Base-by-base conservation (phyloP, 1,140 invertebrate species). In the Panagrolaimus sp. region DNA sequence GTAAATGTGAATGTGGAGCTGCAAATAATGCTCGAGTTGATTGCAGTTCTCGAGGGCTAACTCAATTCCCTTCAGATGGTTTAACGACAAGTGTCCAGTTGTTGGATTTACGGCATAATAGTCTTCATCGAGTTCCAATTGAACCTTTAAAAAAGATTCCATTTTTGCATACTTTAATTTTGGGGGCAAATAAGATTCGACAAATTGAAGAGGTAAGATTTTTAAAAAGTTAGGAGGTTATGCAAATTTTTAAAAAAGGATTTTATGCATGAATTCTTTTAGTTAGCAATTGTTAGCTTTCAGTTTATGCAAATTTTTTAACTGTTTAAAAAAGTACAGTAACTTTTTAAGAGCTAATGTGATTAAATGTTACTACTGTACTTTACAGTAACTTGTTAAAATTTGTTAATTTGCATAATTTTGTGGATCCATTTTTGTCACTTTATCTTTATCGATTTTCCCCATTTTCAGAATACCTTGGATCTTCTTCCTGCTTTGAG, bases 381-480 rank as follows among this genome's bases (percentile, higher is more conserved):
- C n/a, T n/a, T n/a, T n/a, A n/a, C n/a, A n/a, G n/a, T n/a, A n/a
- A n/a, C n/a, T n/a, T n/a, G n/a, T n/a, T n/a, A n/a, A n/a, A n/a
- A n/a, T n/a, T n/a, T n/a, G n/a, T n/a, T n/a, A n/a, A n/a, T n/a
- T n/a, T n/a, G n/a, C n/a, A n/a, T n/a, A n/a, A n/a, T n/a, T n/a
- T n/a, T n/a, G n/a, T n/a, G n/a, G n/a, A n/a, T n/a, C n/a, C n/a
- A n/a, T n/a, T n/a, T n/a, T n/a, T n/a, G n/a, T n/a, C n/a, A n/a
- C n/a, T n/a, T n/a, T n/a, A n/a, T n/a, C n/a, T n/a, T n/a, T n/a
- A n/a, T n/a, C n/a, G n/a, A n/a, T n/a, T n/a, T n/a, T n/a, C n/a
- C n/a, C n/a, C n/a, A n/a, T n/a, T 45, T 76, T 28, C 43, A 74
- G 75, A 63, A 78, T 48, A 46, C 79, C 44, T 64, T 76, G 2